Evolutionary conservation across 2,113 vertebrate genomes (phyloP).

Genomic region (Apus apus): DNA sequence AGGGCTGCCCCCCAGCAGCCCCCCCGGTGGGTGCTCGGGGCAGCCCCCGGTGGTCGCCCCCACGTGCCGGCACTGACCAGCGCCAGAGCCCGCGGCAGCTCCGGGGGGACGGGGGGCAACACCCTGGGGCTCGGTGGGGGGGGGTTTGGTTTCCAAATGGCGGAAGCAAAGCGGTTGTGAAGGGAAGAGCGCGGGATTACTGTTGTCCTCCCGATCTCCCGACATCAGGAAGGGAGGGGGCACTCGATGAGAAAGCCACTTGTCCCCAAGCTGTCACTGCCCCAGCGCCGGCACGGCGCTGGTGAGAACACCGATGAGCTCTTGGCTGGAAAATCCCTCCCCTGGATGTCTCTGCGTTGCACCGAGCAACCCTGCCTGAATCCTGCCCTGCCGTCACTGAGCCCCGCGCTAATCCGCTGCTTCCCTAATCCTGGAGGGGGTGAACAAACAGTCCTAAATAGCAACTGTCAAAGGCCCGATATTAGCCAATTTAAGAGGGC

Average conservation of each 20-base stretch:
- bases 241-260: fast-evolving
- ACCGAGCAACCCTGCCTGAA: fast-evolving
- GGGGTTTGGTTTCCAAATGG: neutral
- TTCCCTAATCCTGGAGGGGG: neutral
- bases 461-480: fast-evolving
- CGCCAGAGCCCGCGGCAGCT: too few relatives aligned
- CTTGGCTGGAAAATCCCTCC: neutral
- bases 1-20: too few relatives aligned
- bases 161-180: neutral
- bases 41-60: too few relatives aligned
- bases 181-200: neutral
- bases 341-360: too few relatives aligned
- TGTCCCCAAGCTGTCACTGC: neutral
- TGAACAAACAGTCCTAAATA: neutral
- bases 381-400: fast-evolving
- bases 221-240: neutral
- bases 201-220: neutral
- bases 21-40: too few relatives aligned
- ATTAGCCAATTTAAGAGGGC: neutral
- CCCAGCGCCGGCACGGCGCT: too few relatives aligned
- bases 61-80: too few relatives aligned
- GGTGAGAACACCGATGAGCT: too few relatives aligned
- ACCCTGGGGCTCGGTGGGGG: too few relatives aligned
- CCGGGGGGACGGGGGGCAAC: too few relatives aligned
- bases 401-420: neutral